phyloP scores from a whole-genome alignment of 2,797 vertebrate genomes.

The Myotis planiceps region DNA sequence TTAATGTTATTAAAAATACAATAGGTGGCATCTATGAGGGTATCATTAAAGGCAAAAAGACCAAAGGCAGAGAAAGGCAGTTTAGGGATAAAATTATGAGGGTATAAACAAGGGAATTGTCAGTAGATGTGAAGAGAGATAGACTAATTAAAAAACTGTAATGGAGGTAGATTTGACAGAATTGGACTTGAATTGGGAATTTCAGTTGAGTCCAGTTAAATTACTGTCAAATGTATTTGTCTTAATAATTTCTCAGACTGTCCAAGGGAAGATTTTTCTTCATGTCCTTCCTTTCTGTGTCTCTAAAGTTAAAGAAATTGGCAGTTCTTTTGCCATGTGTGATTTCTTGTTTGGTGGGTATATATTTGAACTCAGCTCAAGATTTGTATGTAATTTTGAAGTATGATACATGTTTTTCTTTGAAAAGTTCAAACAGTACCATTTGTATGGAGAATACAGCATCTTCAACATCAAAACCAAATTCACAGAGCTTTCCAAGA shows the following conservation, averaged over 20 bases:
- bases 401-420: neutral
- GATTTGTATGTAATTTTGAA: neutral
- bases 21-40: neutral
- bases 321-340: neutral
- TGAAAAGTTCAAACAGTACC: neutral
- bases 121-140: neutral
- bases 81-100: neutral
- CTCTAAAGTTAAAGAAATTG: neutral
- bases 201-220: neutral
- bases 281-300: neutral
- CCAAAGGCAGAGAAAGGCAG: neutral
- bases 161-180: neutral
- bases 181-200: neutral
- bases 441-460: neutral
- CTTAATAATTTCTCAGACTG: neutral
- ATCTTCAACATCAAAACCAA: neutral
- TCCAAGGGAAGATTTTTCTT: neutral
- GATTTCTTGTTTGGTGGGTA: neutral
- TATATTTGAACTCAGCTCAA: neutral
- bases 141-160: neutral
- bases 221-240: neutral
- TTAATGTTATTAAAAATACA: neutral
- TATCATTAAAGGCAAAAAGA: neutral
- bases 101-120: neutral
- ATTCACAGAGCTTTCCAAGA: neutral